Evolutionary conservation across 2,113 vertebrate genomes (phyloP).

Genomic region (Pituophis catenifer): DNA sequence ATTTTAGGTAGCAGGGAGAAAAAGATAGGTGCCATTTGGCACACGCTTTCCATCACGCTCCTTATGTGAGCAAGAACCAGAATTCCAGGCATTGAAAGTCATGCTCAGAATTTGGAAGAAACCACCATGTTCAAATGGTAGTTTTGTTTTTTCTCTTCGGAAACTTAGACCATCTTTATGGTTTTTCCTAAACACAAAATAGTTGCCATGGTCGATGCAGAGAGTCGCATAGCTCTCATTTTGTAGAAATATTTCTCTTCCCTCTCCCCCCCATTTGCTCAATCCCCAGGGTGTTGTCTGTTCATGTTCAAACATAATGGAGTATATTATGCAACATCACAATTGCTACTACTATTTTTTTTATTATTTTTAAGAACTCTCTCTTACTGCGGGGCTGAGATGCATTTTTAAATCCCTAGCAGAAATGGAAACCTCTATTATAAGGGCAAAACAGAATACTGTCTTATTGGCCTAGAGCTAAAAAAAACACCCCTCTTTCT

Average conservation of each 20-base stretch:
- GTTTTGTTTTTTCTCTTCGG: not conserved
- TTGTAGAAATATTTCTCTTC: not conserved
- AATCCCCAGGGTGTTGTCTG: not conserved
- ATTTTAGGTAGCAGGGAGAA: not conserved
- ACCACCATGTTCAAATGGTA: not conserved
- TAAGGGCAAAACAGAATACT: too few relatives aligned
- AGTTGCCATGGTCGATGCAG: not conserved
- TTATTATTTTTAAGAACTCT: too few relatives aligned
- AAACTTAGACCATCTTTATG: not conserved
- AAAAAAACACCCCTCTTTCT: too few relatives aligned
- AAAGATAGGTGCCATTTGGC: not conserved
- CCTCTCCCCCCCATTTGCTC: not conserved
- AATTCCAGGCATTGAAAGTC: not conserved
- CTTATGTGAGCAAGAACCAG: not conserved
- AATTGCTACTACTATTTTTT: too few relatives aligned
- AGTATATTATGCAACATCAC: not conserved
- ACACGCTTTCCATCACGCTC: not conserved
- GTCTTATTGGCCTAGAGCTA: not conserved
- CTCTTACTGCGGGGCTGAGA: too few relatives aligned
- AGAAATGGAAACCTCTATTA: too few relatives aligned
- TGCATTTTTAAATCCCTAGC: too few relatives aligned
- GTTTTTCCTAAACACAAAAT: not conserved
- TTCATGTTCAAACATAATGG: too few relatives aligned
- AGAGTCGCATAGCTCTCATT: not conserved
- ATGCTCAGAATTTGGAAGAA: not conserved